Percentiles rank a stretch among this genome's conserved stretches.
Conservation (phyloP, 1,140 invertebrate genomes). For the Drosophila ironensis region DNA sequence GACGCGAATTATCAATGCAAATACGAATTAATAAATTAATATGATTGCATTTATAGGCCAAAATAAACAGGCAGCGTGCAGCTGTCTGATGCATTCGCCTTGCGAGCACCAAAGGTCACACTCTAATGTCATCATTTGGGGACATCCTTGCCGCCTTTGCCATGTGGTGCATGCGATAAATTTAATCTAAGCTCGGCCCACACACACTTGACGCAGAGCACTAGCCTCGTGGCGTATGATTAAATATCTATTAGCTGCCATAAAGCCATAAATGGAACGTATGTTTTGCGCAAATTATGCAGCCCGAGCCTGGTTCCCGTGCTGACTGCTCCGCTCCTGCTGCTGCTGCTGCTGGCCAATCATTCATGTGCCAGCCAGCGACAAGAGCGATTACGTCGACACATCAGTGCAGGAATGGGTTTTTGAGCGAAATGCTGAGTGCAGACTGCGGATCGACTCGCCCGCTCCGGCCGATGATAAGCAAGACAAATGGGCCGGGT, state of each 20-base stretch:
- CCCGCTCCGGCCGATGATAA: constrained; percentile 53
- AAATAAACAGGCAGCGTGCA: not conserved
- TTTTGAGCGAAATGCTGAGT: too few species aligned
- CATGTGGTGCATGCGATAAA: constrained; percentile 25
- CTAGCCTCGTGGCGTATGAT: constrained; percentile 29
- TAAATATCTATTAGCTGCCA: constrained; percentile 65
- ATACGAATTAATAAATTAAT: constrained; percentile 6
- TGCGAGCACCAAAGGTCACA: not conserved
- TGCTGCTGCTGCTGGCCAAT: constrained; percentile 48
- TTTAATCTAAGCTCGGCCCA: constrained; percentile 40
- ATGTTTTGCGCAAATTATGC: constrained; percentile 57
- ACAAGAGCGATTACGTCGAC: constrained; percentile 73
- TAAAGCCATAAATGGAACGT: constrained; percentile 54
- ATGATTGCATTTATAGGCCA: constrained; percentile 3
- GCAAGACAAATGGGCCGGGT: constrained; percentile 71
- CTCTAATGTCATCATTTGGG: not conserved
- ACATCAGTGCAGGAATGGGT: constrained; percentile 24
- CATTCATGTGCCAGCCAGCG: constrained; percentile 68
- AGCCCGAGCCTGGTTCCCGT: constrained; percentile 8
- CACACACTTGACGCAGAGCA: constrained; percentile 45
- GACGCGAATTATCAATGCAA: not conserved
- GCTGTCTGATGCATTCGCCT: not conserved
- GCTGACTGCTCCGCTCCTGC: not conserved
- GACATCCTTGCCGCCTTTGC: not conserved
- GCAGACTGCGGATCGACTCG: too few species aligned